Base-by-base conservation (phyloP, 1,140 invertebrate genomes). In the Musca domestica region DNA sequence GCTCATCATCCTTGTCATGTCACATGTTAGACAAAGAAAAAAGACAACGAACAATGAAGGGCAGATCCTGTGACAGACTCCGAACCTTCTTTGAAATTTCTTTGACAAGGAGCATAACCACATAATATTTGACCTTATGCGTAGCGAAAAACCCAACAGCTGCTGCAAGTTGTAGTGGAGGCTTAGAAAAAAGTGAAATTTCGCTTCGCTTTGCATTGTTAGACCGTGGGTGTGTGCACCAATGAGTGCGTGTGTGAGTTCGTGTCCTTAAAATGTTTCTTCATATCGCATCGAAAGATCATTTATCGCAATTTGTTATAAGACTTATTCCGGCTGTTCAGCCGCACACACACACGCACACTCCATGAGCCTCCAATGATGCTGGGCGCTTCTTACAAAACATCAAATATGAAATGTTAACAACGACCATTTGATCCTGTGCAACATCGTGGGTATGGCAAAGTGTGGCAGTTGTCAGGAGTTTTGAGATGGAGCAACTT, bases 241-340 rank as follows among this genome's bases (percentile, higher is more conserved):
- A 41, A 61, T 61, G 52, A 6, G n/a, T 27, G 14, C 4, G 52
- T 14, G 25, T 56, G 10, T 56, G 3, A n/a, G 12, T 56, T 3
- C 6, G 22, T 15, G 22, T 56, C 25, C 34, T 15, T 48, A 52
- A 7, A 23, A 52, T 20, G 23, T 17, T 64, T 23, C 20, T 48
- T 51, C 63, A 47, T 46, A 48, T 41, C 14, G 7, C 25, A 27
- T 23, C 46, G 34, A 65, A 64, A 41, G 63, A 64, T 64, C 63
- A 64, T 51, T 64, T 64, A 51, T 47, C 46, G 63, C 46, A 64
- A 48, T 64, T 64, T 48, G 63, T 64, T 64, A 22, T 17, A 34
- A 48, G 27, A 64, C 17, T n/a, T 10, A n/a, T 20, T 14, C 23
- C 51, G 23, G 23, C 15, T 51, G 48, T 12, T 51, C 3, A 15